These are phyloP conservation scores for Nebria ingens DNA, from an alignment of 1,140 invertebrate genomes.

Conservation along the genomic window DNA sequence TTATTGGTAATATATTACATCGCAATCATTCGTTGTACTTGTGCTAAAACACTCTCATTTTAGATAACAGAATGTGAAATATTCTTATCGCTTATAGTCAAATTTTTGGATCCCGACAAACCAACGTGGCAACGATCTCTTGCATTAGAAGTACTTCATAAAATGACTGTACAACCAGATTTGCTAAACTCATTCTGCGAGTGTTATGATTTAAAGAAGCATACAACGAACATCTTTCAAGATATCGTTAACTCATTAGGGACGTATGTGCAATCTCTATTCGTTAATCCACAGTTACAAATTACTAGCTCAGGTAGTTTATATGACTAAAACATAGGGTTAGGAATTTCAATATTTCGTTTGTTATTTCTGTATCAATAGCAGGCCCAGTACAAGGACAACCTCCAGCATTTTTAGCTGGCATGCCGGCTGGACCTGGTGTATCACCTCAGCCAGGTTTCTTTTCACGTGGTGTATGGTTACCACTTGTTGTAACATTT, in stretches of 20 bases:
- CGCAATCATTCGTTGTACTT: neutral
- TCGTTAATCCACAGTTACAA: constrained; percentile 55
- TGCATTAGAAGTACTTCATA: constrained; percentile 91
- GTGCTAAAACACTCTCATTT: constrained; percentile 24
- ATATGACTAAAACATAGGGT: too few species aligned
- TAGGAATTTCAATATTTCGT: too few species aligned
- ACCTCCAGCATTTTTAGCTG: constrained; percentile 53
- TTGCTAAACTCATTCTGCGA: constrained; percentile 85
- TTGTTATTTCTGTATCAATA: constrained; percentile 8
- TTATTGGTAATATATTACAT: constrained; percentile 65
- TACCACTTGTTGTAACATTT: constrained; percentile 76
- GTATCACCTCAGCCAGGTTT: constrained; percentile 85
- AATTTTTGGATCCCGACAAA: constrained; percentile 94
- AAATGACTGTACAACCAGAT: constrained; percentile 79
- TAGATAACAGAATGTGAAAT: constrained; percentile 97
- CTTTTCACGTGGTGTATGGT: constrained; percentile 82
- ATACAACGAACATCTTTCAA: constrained; percentile 87
- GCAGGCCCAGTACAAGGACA: constrained; percentile 40
- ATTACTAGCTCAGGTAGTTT: constrained; percentile 36
- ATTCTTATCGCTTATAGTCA: constrained; percentile 91
- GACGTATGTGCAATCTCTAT: constrained; percentile 89
- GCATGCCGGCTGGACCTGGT: constrained; percentile 56
- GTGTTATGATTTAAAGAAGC: constrained; percentile 88
- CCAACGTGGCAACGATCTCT: constrained; percentile 90
- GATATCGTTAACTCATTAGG: constrained; percentile 93